Percentiles rank a stretch among this genome's conserved stretches.
Conservation (phyloP, 1,140 invertebrate genomes). For the Drosophila nebulosa region DNA sequence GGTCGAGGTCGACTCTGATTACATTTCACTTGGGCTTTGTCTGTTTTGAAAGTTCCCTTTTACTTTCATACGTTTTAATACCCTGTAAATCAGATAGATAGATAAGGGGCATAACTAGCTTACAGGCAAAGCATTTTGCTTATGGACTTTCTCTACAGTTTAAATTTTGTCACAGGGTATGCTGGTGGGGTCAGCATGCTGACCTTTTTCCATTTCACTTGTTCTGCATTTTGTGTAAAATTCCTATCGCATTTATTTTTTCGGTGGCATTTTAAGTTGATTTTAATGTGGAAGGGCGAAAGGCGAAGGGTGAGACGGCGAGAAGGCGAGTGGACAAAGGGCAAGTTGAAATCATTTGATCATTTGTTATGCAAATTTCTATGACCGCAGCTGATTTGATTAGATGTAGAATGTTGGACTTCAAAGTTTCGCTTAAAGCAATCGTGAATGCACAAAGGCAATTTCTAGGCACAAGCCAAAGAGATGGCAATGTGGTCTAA, state of each 20-base stretch:
- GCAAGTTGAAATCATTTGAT: conserved; percentile 10
- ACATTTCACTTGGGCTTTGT: neutral
- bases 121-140: too few species aligned
- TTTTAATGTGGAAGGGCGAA: conserved; percentile 64
- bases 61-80: too few species aligned
- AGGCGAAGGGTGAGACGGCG: too few species aligned
- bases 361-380: conserved; percentile 49
- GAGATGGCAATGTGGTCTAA: neutral
- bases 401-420: conserved; percentile 4
- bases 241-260: neutral
- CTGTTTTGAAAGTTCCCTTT: too few species aligned
- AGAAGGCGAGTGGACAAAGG: too few species aligned
- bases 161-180: too few species aligned
- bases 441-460: conserved; percentile 49
- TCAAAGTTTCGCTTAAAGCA: conserved; percentile 47
- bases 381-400: conserved; percentile 15
- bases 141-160: too few species aligned
- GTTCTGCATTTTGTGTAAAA: conserved; percentile 23
- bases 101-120: too few species aligned
- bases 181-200: too few species aligned
- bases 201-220: conserved; percentile 28
- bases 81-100: too few species aligned
- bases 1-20: neutral
- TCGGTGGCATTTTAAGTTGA: conserved; percentile 52
- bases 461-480: conserved; percentile 14